phyloP scores from a whole-genome alignment of 2,888 invertebrate genomes.

The Pegoplata infirma region DNA sequence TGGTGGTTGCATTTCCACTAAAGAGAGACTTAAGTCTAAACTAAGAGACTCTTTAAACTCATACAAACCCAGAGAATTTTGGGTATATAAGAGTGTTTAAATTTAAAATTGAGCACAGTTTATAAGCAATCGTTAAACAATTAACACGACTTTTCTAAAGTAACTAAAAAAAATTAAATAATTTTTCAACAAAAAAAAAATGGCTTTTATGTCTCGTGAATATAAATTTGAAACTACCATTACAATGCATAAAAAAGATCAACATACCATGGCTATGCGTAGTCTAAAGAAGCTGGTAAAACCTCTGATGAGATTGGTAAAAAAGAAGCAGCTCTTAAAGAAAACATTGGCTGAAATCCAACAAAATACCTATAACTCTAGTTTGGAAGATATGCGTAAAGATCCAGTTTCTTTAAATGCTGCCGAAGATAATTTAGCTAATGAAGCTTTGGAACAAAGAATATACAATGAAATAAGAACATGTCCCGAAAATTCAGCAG shows the following conservation, averaged over 20 bases:
- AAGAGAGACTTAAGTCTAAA: slow-evolving; percentile 14
- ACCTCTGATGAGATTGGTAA: slow-evolving; percentile 74
- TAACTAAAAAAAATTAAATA: slow-evolving; percentile 13
- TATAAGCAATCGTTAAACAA: slow-evolving; percentile 22
- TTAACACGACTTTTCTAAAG: slow-evolving; percentile 19
- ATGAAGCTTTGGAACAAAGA: slow-evolving; percentile 88
- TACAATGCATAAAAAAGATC: slow-evolving; percentile 71
- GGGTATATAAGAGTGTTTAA: slow-evolving; percentile 34
- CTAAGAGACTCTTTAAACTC: not conserved
- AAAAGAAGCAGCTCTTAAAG: slow-evolving; percentile 73
- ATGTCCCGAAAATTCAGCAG: slow-evolving; percentile 83
- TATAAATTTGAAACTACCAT: slow-evolving; percentile 72
- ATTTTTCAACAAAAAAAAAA: slow-evolving; percentile 18
- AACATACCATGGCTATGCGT: slow-evolving; percentile 73
- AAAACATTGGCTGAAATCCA: slow-evolving; percentile 75
- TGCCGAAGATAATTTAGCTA: slow-evolving; percentile 79
- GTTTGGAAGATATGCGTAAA: slow-evolving; percentile 76
- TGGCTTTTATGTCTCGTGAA: slow-evolving; percentile 75
- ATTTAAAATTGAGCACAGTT: slow-evolving; percentile 39
- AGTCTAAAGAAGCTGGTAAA: slow-evolving; percentile 75
- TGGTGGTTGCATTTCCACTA: slow-evolving; percentile 25
- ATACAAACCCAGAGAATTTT: not conserved
- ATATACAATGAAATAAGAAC: slow-evolving; percentile 84
- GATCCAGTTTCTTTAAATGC: slow-evolving; percentile 70
- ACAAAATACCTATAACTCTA: slow-evolving; percentile 74